phyloP scores from a whole-genome alignment of 2,797 vertebrate genomes.

The Myoxocephalus aenaeus region DNA sequence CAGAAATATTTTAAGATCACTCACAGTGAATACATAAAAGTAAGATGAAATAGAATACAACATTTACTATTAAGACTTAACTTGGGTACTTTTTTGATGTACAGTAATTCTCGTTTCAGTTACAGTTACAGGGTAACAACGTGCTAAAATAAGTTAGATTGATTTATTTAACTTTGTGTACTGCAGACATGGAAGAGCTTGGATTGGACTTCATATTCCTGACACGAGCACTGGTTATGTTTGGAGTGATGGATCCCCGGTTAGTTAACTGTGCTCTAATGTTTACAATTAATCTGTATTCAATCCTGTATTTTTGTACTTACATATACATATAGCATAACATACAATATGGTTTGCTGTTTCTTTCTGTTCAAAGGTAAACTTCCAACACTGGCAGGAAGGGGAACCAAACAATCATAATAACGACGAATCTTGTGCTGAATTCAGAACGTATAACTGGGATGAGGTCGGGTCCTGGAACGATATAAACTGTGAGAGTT shows the following conservation, averaged over 20 bases:
- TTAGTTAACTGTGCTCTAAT: constrained; percentile 76
- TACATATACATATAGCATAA: background rate
- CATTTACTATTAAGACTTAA: background rate
- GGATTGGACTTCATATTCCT: constrained; percentile 90
- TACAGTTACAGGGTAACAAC: background rate
- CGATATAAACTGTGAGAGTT: constrained; percentile 88
- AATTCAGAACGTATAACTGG: constrained; percentile 71
- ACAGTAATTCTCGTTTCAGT: background rate
- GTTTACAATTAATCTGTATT: background rate
- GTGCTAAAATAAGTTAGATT: background rate
- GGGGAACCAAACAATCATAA: constrained; percentile 95
- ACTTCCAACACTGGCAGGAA: constrained; percentile 90
- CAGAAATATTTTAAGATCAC: background rate
- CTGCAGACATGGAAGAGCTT: constrained; percentile 78
- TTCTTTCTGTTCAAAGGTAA: constrained; percentile 79
- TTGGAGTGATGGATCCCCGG: constrained; percentile 93
- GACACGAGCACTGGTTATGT: constrained; percentile 86
- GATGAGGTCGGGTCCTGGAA: constrained; percentile 85
- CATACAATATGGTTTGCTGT: background rate
- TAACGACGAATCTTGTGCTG: constrained; percentile 88
- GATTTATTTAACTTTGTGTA: background rate
- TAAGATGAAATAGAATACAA: background rate
- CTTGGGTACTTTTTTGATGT: background rate
- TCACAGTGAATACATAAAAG: background rate
- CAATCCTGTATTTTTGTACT: background rate